Percentiles rank a stretch among this genome's conserved stretches.
Evolutionary conservation across 2,888 invertebrate species (phyloP).

Genomic region (Rhamphomyia laevipes): DNA sequence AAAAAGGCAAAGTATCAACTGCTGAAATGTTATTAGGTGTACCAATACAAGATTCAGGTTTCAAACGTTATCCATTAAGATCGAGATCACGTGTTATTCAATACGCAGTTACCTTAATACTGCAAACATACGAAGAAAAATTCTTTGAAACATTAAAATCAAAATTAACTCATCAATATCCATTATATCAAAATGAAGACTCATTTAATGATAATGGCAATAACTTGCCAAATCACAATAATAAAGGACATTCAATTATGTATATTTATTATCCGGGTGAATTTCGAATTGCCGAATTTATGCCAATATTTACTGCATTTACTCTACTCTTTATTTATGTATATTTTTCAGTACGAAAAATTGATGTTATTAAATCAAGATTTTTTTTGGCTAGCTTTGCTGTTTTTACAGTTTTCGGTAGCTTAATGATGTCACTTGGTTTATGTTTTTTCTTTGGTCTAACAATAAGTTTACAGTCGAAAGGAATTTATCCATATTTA

Average conservation of each 20-base stretch:
- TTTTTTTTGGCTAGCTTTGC: conserved; percentile 72
- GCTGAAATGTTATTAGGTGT: conserved; percentile 90
- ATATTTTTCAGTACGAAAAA: conserved; percentile 91
- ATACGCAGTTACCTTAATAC: conserved; percentile 79
- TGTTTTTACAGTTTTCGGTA: conserved; percentile 73
- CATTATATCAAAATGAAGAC: conserved; percentile 47
- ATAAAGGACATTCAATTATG: conserved; percentile 37
- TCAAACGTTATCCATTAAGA: conserved; percentile 76
- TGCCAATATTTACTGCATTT: conserved; percentile 76
- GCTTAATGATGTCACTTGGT: conserved; percentile 85
- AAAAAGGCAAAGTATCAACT: conserved; percentile 71
- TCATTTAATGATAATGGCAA: conserved; percentile 14
- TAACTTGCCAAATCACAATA: conserved; percentile 10
- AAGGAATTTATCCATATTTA: conserved; percentile 90
- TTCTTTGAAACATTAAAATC: conserved; percentile 62
- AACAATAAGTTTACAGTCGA: conserved; percentile 60
- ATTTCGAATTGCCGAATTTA: conserved; percentile 70
- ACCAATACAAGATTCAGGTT: conserved; percentile 78
- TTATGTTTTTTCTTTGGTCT: conserved; percentile 79
- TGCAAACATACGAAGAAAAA: conserved; percentile 66
- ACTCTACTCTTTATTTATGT: conserved; percentile 80
- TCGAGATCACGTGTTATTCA: conserved; percentile 76
- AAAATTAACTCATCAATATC: conserved; percentile 58
- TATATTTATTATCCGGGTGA: conserved; percentile 81
- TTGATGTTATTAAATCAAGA: conserved; percentile 45